Evolutionary conservation across 2,113 vertebrate species (phyloP), one percentile per base, ranked within the genome.

Genomic region (Hymenochirus boettgeri): DNA sequence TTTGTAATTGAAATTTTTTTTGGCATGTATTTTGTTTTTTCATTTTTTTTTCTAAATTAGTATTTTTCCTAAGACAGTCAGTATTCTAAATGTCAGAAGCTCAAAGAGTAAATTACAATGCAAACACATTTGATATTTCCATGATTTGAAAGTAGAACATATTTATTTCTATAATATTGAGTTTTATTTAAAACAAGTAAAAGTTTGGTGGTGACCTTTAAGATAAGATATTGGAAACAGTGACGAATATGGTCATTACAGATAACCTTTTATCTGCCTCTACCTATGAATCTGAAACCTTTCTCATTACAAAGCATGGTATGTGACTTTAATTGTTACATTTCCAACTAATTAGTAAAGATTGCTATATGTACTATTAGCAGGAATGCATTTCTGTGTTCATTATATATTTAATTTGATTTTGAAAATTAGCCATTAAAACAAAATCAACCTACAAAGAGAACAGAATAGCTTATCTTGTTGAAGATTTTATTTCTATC

Each of bases 51-150:
- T 79, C 81, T 80, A 83, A 85, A 81, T 85, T 80, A 79, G 83
- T 81, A 82, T 70, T 84, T 80, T 86, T 83, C 79, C n/a, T 73
- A 79, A 85, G 86, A 86, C 82, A 83, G 81, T 84, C 84, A 83
- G 82, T 81, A 83, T 81, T 66, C 83, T 84, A 90, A 90, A 90
- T 89, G 86, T 89, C 87, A 90, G 80, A 75, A 78, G 79, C 85
- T 83, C 79, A 77, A 50, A 81, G 85, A 85, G 83, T 86, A 88
- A 89, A 90, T 88, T 88, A 90, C 75, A 83, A 76, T 71, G 81
- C 83, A 89, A 89, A 86, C 83, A 90, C 78, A 71, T 71, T 81
- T 89, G 87, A 89, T 90, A 89, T 89, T 90, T 90, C 82, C 88
- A 86, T 89, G 87, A 86, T 83, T 87, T 89, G 81, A 83, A 82